These are phyloP conservation scores for Chromoteleia sp. DNA, from an alignment of 2,888 invertebrate genomes.

Conservation along the genomic window DNA sequence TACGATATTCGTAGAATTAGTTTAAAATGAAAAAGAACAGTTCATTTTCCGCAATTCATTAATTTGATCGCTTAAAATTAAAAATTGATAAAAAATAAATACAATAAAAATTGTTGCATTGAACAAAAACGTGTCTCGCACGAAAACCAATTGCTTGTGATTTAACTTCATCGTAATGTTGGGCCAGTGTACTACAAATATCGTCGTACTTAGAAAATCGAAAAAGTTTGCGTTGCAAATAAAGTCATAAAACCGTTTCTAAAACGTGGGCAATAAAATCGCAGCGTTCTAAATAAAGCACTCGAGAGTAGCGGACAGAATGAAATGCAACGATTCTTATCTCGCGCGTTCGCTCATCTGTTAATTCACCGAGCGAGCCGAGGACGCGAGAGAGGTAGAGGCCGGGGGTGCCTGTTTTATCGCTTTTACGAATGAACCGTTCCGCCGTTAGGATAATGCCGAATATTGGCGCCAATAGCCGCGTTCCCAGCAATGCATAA, in stretches of 20 bases:
- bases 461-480: constrained; percentile 3
- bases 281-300: constrained; percentile 65
- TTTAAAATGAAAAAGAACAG: no score
- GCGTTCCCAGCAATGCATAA: constrained; percentile 5
- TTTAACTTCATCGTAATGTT: constrained; percentile 10
- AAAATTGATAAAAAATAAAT: no score
- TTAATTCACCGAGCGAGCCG: constrained; percentile 44
- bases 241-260: constrained; percentile 51
- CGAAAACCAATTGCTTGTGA: not conserved
- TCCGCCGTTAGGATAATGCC: not conserved
- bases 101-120: no score
- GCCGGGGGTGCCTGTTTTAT: constrained; percentile 19
- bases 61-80: no score
- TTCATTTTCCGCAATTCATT: no score
- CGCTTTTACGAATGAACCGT: constrained; percentile 18
- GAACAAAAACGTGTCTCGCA: no score
- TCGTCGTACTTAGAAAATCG: constrained; percentile 45
- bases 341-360: constrained; percentile 45
- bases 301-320: constrained; percentile 58
- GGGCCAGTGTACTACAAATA: constrained; percentile 26
- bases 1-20: no score
- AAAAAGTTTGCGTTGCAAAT: constrained; percentile 39
- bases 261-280: constrained; percentile 57
- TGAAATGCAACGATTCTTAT: constrained; percentile 58
- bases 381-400: not conserved